Percentiles rank a stretch among this genome's conserved stretches.
These are phyloP conservation scores for Phasia obesa DNA, from an alignment of 2,888 invertebrate genomes.

Conservation along the genomic window DNA sequence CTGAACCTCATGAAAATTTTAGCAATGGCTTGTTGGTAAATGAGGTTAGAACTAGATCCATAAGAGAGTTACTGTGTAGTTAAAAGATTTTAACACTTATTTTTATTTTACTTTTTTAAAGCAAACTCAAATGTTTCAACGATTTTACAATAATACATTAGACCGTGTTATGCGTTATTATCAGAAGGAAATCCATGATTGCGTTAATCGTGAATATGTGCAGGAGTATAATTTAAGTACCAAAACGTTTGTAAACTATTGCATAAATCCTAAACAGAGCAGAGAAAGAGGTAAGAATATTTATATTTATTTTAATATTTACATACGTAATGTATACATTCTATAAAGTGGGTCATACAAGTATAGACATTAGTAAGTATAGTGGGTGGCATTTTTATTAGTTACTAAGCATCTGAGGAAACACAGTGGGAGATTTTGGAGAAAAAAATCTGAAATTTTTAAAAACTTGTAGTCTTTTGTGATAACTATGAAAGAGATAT, in stretches of 20 bases:
- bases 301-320: too few species aligned
- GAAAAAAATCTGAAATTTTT: too few species aligned
- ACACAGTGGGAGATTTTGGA: too few species aligned
- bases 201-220: conserved; percentile 75
- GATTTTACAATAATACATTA: neutral
- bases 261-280: conserved; percentile 71
- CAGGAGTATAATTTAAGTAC: conserved; percentile 72
- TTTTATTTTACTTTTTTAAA: neutral
- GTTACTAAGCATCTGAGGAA: too few species aligned
- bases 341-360: too few species aligned
- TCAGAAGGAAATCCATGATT: conserved; percentile 73
- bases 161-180: conserved; percentile 33
- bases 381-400: too few species aligned
- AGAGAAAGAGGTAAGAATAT: conserved; percentile 40
- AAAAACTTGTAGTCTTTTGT: too few species aligned
- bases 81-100: neutral
- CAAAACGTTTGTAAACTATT: conserved; percentile 76
- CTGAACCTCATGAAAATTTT: neutral
- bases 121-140: conserved; percentile 41
- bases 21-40: conserved; percentile 31
- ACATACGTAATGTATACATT: too few species aligned
- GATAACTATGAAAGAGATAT: too few species aligned
- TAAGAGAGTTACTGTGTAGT: neutral
- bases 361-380: too few species aligned
- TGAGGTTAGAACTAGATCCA: conserved; percentile 67